Base-by-base conservation (phyloP, 2,888 invertebrate species). In the Chymomyza caudatula region DNA sequence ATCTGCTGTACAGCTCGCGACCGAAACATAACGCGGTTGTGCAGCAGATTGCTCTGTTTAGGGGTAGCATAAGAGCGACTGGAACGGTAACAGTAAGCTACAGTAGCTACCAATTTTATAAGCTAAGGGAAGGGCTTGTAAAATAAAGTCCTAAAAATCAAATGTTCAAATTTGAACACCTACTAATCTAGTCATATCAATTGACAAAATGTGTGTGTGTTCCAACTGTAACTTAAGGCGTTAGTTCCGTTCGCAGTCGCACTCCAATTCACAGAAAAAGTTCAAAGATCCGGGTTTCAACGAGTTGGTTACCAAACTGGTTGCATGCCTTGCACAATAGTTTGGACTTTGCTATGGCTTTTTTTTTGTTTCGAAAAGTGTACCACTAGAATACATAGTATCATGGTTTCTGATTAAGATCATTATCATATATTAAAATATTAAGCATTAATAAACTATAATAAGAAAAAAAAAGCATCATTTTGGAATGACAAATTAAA, bases 401-500 rank as follows among this genome's bases (percentile, higher is more conserved):
- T 37, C 29, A 11, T 37, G 29, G 29, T 37, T 37, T 37, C 29
- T 1, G 11, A 11, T 37, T 37, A 37, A 37, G 29, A 37, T 37
- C 29, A 37, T 37, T 37, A 37, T 37, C 29, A 37, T 37, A 37
- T 37, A 37, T 37, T 37, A 37, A 37, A 37, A 37, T 37, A 37
- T 37, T 37, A 37, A 37, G 29, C 29, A 37, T 37, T 37, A 37
- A 37, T 37, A 37, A 37, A 37, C 29, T 11, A 37, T 11, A 8
- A 37, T 37, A 37, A 37, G 29, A 11, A 37, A 37, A 37, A 11
- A 37, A 37, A 37, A 37, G 29, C 11, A 37, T 37, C 29, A 37
- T 37, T n/a, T 54, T 80, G 56, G 60, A 54, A 58, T 71, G 77
- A 79, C 79, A 85, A 79, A 79, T 79, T 79, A 65, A 80, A 74